These are phyloP conservation scores for Thysanoteuthis rhombus DNA, from an alignment of 2,888 invertebrate species.

Conservation along the genomic window DNA sequence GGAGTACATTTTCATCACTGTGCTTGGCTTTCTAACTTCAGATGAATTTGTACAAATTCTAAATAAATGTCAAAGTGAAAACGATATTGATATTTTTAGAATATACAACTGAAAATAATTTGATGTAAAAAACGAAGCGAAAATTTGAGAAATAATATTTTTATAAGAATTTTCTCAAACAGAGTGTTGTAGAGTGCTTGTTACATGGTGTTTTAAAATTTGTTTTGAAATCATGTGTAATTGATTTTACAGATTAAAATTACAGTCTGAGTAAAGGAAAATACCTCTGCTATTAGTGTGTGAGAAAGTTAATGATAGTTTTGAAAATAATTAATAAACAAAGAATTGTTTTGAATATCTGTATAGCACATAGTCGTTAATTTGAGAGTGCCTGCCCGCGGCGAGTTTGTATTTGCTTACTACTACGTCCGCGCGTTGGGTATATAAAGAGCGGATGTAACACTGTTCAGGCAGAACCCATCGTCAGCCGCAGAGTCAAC, in stretches of 20 bases:
- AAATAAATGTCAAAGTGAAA: not conserved
- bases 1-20: not conserved
- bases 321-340: not conserved
- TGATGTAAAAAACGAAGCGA: not conserved
- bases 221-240: not conserved
- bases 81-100: not conserved
- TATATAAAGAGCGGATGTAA: not conserved
- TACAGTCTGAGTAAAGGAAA: not conserved
- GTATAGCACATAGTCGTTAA: not conserved
- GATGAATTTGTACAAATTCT: not conserved
- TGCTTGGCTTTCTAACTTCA: not conserved
- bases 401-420: not conserved
- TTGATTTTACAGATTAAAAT: not conserved
- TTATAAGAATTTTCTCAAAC: not conserved
- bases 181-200: not conserved
- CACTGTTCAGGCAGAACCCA: not conserved
- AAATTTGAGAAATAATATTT: not conserved
- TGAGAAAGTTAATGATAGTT: not conserved
- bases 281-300: not conserved
- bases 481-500: too few relatives aligned
- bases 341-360: constrained; percentile 12
- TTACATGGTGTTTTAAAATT: not conserved
- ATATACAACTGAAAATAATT: not conserved
- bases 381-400: not conserved
- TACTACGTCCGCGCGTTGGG: constrained; percentile 19